Conservation (phyloP, 2,888 invertebrate species). For the Asteroscopus sphinx region DNA sequence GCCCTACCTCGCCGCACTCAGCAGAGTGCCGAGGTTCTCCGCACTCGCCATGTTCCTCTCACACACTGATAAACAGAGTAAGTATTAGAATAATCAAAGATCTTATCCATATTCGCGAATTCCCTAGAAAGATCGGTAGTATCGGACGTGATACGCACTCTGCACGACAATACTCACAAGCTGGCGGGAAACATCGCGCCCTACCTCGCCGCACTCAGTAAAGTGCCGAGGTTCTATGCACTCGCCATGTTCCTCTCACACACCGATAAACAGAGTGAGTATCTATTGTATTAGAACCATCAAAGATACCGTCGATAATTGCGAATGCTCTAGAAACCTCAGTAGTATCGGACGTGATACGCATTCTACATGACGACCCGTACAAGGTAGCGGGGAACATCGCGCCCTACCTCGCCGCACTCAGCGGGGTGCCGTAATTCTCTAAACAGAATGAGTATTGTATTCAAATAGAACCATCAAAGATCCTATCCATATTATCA, state of each 20-base stretch:
- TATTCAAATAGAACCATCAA: too few species aligned
- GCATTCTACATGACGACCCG: constrained; percentile 82
- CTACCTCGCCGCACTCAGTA: constrained; percentile 87
- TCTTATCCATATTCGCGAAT: too few species aligned
- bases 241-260: constrained; percentile 91
- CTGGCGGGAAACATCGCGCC: constrained; percentile 79
- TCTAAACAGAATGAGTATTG: too few species aligned
- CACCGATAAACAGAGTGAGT: constrained; percentile 90
- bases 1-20: constrained; percentile 87
- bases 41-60: constrained; percentile 91
- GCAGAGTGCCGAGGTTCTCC: constrained; percentile 91
- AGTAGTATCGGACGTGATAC: constrained; percentile 88
- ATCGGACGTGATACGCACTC: constrained; percentile 88
- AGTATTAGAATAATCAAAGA: too few species aligned
- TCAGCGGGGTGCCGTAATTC: too few species aligned
- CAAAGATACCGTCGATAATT: constrained; percentile 91
- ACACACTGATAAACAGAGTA: constrained; percentile 90
- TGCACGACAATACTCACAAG: constrained; percentile 78
- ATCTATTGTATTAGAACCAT: constrained; percentile 87
- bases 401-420: constrained; percentile 85
- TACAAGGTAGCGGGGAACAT: constrained; percentile 77
- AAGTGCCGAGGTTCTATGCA: constrained; percentile 91
- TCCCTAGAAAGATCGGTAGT: constrained; percentile 59
- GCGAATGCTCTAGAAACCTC: constrained; percentile 91
- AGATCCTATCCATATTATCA: too few species aligned